Percentiles rank a stretch among this genome's conserved stretches.
phyloP scores from a whole-genome alignment of 2,113 vertebrate species.

The Scartelaos histophorus region DNA sequence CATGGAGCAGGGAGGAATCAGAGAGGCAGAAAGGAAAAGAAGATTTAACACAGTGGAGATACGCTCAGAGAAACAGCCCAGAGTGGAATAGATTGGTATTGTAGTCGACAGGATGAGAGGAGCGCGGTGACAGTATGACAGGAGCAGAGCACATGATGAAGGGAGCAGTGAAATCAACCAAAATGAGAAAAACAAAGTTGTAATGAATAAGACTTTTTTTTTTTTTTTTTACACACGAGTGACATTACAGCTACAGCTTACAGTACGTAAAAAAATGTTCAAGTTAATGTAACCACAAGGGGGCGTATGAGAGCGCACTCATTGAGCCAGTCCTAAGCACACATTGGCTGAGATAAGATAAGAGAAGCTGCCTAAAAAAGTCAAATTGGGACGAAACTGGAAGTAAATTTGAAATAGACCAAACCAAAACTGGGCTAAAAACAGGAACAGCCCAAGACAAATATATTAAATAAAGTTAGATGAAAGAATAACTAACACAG shows the following conservation, averaged over 20 bases:
- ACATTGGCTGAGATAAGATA: neutral
- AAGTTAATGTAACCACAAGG: neutral
- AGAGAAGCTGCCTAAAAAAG: no score
- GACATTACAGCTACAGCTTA: constrained; percentile 18
- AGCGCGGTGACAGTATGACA: constrained; percentile 27
- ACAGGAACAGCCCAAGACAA: no score
- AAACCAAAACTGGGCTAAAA: no score
- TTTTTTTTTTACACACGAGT: neutral
- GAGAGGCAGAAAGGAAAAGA: constrained; percentile 29
- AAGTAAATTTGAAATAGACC: no score
- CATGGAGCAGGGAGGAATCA: constrained; percentile 45
- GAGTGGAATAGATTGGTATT: constrained; percentile 14
- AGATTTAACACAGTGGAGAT: constrained; percentile 20
- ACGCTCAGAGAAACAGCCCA: constrained; percentile 17
- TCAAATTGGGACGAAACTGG: no score
- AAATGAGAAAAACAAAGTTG: constrained; percentile 6
- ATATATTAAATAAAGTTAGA: no score
- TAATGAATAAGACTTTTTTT: constrained; percentile 7
- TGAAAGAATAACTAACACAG: no score
- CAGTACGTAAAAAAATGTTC: neutral
- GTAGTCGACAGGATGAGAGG: constrained; percentile 24
- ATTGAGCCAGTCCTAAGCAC: neutral
- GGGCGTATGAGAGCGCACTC: neutral
- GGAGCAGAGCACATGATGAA: constrained; percentile 13
- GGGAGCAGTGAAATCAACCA: constrained; percentile 15